Evolutionary conservation across 2,113 vertebrate species (phyloP).

Genomic region (Ammodramus savannarum): DNA sequence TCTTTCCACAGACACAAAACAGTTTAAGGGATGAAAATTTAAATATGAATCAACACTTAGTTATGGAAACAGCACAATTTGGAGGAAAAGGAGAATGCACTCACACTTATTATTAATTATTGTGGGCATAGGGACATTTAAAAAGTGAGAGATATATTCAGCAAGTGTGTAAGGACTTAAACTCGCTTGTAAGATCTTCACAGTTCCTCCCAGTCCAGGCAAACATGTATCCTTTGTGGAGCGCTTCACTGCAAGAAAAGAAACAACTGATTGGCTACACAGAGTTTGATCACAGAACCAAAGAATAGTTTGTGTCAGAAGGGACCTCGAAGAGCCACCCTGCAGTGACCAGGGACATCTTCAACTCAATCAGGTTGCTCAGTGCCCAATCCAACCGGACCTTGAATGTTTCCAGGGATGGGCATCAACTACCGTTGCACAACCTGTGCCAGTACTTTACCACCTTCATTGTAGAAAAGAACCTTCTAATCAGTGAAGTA

Average conservation of each 20-base stretch:
- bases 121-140: not conserved
- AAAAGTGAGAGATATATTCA: not conserved
- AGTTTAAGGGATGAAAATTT: not conserved
- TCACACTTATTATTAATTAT: not conserved
- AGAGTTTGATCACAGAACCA: not conserved
- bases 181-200: not conserved
- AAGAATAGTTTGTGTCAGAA: not conserved
- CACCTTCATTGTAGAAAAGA: not conserved
- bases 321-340: not conserved
- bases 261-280: not conserved
- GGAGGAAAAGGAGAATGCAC: not conserved
- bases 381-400: not conserved
- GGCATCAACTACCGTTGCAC: not conserved
- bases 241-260: not conserved
- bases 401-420: not conserved
- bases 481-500: not conserved
- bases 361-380: not conserved
- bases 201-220: not conserved
- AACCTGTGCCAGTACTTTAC: not conserved
- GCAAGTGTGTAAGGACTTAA: not conserved
- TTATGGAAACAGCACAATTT: not conserved
- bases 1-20: not conserved
- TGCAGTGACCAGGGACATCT: not conserved
- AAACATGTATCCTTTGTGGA: rapidly evolving
- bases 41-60: not conserved